Evolutionary conservation across 2,888 invertebrate genomes (phyloP).

Genomic region (Harpalus rubripes): DNA sequence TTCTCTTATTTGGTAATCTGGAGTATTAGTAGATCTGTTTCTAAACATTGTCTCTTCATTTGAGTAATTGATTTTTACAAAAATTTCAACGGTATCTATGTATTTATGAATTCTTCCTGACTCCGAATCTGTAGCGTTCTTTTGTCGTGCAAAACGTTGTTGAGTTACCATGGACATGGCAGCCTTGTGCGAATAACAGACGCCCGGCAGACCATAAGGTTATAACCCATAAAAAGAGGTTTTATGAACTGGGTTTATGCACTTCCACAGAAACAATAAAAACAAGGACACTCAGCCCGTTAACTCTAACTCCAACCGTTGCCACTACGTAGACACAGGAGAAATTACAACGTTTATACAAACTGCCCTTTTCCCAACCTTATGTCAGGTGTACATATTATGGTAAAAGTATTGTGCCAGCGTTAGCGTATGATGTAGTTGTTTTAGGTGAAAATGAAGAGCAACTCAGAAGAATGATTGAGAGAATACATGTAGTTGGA

Average conservation of each 20-base stretch:
- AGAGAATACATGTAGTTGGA: too few species aligned
- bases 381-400: too few species aligned
- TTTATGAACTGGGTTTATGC: constrained; percentile 62
- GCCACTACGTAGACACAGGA: too few species aligned
- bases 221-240: constrained; percentile 60
- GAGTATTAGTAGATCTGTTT: too few species aligned
- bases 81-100: neutral
- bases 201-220: constrained; percentile 32
- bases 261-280: constrained; percentile 59
- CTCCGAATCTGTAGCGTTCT: neutral
- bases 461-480: too few species aligned
- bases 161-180: constrained; percentile 3
- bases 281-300: constrained; percentile 44
- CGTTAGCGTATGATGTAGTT: too few species aligned
- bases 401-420: too few species aligned
- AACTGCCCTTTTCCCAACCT: too few species aligned
- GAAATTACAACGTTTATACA: too few species aligned
- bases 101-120: neutral
- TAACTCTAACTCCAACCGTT: neutral
- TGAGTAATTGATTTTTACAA: neutral
- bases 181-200: constrained; percentile 58
- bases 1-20: too few species aligned
- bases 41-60: neutral
- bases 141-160: constrained; percentile 1
- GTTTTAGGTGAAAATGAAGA: too few species aligned